Evolutionary conservation across 1,140 invertebrate species (phyloP).

Genomic region (Doryteuthis pealeii): DNA sequence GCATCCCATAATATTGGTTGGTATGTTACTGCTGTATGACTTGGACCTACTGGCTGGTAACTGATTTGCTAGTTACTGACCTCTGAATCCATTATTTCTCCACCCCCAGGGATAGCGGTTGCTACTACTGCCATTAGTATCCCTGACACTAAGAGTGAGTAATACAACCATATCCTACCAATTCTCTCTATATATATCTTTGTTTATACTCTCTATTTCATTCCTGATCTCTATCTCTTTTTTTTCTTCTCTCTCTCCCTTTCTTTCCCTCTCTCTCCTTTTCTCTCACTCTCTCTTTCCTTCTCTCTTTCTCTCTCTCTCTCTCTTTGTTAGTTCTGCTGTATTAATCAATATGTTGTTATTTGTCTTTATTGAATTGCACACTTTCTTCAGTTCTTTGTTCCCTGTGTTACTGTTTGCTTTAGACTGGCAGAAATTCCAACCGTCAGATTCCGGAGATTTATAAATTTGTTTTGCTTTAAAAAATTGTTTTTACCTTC

Average conservation of each 20-base stretch:
- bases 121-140: slow-evolving; percentile 12
- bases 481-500: too few relatives aligned
- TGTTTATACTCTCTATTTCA: not conserved
- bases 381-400: too few relatives aligned
- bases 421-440: too few relatives aligned
- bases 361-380: too few relatives aligned
- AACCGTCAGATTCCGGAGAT: too few relatives aligned
- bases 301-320: not conserved
- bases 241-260: not conserved
- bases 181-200: not conserved
- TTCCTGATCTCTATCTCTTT: not conserved
- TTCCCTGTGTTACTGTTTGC: too few relatives aligned
- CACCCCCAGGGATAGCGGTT: slow-evolving; percentile 8
- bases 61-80: not conserved
- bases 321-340: not conserved
- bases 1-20: slow-evolving; percentile 5
- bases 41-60: not conserved
- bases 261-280: not conserved
- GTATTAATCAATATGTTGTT: too few relatives aligned
- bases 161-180: slow-evolving; percentile 3
- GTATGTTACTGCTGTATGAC: slow-evolving; percentile 8
- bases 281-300: not conserved
- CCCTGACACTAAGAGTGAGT: slow-evolving; percentile 15
- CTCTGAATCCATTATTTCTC: slow-evolving; percentile 10
- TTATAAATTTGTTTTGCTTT: too few relatives aligned